phyloP scores from a whole-genome alignment of 2,888 invertebrate genomes.

The Synergus gifuensis region DNA sequence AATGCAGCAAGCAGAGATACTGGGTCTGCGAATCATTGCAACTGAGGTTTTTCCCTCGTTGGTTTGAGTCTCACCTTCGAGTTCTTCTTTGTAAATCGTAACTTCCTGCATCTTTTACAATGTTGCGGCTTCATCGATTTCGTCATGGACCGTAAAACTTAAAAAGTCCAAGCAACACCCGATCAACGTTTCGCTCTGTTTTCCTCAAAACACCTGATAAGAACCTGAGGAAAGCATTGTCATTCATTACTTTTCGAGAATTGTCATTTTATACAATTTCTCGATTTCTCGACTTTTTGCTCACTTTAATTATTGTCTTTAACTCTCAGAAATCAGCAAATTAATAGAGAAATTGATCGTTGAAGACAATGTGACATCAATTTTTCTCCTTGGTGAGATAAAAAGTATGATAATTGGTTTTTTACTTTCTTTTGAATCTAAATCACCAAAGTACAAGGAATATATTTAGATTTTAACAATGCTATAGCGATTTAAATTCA shows the following conservation, averaged over 20 bases:
- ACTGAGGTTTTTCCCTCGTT: constrained; percentile 3
- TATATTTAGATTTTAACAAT: background rate
- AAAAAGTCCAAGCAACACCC: background rate
- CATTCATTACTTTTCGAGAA: background rate
- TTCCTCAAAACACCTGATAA: background rate
- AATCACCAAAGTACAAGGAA: background rate
- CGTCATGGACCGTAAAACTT: constrained; percentile 31
- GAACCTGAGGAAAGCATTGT: background rate
- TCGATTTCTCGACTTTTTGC: background rate
- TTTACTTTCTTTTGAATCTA: background rate
- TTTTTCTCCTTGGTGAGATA: background rate
- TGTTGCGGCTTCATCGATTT: constrained; percentile 5
- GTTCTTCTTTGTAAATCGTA: constrained; percentile 15
- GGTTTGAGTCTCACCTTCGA: constrained; percentile 16
- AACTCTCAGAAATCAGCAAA: background rate
- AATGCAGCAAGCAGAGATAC: background rate
- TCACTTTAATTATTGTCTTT: background rate
- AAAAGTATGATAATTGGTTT: background rate
- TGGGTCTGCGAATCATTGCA: constrained; percentile 29
- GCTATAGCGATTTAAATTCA: too few species aligned
- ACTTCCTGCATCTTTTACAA: constrained; percentile 31
- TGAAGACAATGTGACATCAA: background rate
- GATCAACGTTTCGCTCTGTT: background rate
- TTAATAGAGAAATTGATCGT: background rate
- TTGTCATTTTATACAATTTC: background rate